Evolutionary conservation across 2,797 vertebrate genomes (phyloP).

Genomic region (Danio jaintianensis): DNA sequence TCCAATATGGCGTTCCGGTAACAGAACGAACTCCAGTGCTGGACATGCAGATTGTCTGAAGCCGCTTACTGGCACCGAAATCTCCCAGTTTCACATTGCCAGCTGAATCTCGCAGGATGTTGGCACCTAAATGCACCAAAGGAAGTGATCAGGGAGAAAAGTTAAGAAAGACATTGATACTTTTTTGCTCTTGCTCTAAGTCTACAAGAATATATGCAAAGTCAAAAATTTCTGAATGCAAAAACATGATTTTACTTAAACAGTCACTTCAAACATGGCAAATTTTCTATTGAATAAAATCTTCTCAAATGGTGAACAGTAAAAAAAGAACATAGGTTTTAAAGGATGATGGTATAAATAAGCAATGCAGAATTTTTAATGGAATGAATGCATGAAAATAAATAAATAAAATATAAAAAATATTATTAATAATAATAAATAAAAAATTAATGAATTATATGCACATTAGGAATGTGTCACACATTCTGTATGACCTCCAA

Average conservation of each 20-base stretch:
- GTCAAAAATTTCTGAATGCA: neutral
- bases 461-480: no score
- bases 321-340: no score
- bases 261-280: no score
- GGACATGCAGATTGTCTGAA: slow-evolving; percentile 99
- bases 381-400: no score
- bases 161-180: slow-evolving; percentile 7
- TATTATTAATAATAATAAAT: no score
- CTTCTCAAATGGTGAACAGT: neutral
- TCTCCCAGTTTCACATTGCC: slow-evolving; percentile 98
- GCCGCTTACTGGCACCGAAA: slow-evolving; percentile 95
- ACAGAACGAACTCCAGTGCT: slow-evolving; percentile 94
- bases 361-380: no score
- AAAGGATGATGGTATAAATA: no score
- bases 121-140: slow-evolving; percentile 73
- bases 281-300: no score
- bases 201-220: neutral
- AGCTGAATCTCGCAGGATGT: slow-evolving; percentile 89
- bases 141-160: neutral
- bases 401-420: no score
- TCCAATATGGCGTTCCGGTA: slow-evolving; percentile 99
- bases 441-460: no score
- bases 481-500: no score
- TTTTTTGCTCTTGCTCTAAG: neutral
- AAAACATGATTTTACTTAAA: neutral